Base-by-base conservation (phyloP, 2,797 vertebrate species). In the Macropodus opercularis region DNA sequence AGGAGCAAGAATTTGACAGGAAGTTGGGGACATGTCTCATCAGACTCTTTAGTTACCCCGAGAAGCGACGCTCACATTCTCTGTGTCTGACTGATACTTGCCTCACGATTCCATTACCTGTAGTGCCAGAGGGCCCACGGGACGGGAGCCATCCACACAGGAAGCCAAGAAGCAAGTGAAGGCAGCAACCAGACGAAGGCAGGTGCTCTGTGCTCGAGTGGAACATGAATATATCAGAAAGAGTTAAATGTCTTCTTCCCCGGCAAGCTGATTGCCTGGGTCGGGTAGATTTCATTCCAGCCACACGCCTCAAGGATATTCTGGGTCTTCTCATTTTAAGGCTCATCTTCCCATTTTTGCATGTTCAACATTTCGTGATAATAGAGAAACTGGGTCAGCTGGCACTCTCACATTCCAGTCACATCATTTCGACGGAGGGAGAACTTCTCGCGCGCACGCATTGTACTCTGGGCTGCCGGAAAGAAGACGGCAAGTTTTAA, bases 341-440 rank as follows among this genome's bases (percentile, higher is more conserved):
- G 75, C 81, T 86, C 85, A 86, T 85, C 74, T 81, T 86, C 61
- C 63, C 77, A 51, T 85, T 89, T 85, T 81, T 90, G 85, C 85
- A 85, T 83, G 84, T 90, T 88, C 72, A 80, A 81, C 85, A 85
- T 86, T 90, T 85, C 56, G 39, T 71, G 78, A 83, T 87, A 83
- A 84, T 80, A 63, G 75, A 72, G 58, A 86, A 89, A 90, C 67
- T 88, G 75, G 89, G 88, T 89, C 87, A 87, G 79, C 79, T 54
- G 27, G 47, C 63, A 54, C 75, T 86, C 70, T 64, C 50, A 58
- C 48, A 86, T 76, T 85, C 77, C 67, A 72, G 64, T 80, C 79
- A 73, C 79, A 82, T 72, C 18, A 75, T 71, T 85, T 81, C 34
- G 74, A 53, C 52, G 48, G 49, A 71, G 39, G 23, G 48, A 73